A percentile compares a stretch with the other conserved stretches of the same genome.
phyloP scores from a whole-genome alignment of 30 jellyfish, hydroid and myxozoan genomes.

The Hydra vulgaris region DNA sequence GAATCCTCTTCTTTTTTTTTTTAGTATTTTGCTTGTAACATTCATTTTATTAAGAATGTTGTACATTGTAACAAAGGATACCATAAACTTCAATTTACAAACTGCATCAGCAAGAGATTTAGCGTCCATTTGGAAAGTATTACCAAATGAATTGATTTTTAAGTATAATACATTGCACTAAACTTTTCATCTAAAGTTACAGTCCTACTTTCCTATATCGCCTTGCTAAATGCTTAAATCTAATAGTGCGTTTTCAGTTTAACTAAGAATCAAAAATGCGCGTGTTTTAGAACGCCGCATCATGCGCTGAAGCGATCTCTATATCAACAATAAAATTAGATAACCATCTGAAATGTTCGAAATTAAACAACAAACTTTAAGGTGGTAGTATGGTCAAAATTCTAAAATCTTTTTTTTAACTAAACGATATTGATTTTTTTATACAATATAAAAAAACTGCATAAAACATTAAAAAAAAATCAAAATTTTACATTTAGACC shows the following conservation, averaged over 20 bases:
- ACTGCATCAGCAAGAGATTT: not conserved
- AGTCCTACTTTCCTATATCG: too few species aligned
- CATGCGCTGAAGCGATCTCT: not conserved
- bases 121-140: not conserved
- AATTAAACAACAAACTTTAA: too few species aligned
- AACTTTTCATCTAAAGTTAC: too few species aligned
- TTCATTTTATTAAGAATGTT: not conserved
- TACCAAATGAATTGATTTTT: not conserved
- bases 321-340: not conserved
- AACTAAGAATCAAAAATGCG: not conserved
- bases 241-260: not conserved
- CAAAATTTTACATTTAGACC: too few species aligned
- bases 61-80: not conserved
- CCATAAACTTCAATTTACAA: not conserved
- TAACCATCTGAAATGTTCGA: not conserved
- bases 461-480: too few species aligned
- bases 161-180: too few species aligned
- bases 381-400: too few species aligned
- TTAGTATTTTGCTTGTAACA: not conserved
- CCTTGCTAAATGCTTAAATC: too few species aligned
- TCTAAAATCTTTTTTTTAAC: too few species aligned
- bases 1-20: too few species aligned
- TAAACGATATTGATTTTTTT: too few species aligned
- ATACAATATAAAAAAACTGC: too few species aligned
- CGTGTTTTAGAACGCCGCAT: not conserved